Evolutionary conservation across 2,888 invertebrate species (phyloP).

Genomic region (Nomada lathburiana): DNA sequence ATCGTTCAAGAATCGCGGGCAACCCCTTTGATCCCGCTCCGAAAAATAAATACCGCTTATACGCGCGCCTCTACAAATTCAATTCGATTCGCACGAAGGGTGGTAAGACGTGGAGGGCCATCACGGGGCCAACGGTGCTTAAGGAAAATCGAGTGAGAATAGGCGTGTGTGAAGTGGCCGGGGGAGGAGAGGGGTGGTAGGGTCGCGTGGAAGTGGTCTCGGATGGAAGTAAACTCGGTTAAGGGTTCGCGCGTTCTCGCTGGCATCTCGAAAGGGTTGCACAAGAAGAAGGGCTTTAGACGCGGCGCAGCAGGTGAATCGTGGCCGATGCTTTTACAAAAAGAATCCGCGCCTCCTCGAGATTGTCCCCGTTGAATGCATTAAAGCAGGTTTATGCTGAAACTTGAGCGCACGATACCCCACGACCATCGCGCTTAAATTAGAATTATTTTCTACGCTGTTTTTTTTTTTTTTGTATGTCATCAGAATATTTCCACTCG

Average conservation of each 20-base stretch:
- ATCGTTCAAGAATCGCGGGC: not conserved
- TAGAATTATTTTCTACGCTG: not conserved
- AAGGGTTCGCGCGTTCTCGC: conserved; percentile 60
- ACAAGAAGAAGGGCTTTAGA: conserved; percentile 44
- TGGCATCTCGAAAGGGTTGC: conserved; percentile 54
- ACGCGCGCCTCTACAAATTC: conserved; percentile 49
- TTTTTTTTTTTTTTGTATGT: not conserved
- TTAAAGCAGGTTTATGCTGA: conserved; percentile 38
- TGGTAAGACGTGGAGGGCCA: conserved; percentile 54
- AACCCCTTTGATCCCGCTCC: not conserved
- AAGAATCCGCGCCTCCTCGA: conserved; percentile 49
- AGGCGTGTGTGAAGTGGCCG: conserved; percentile 53
- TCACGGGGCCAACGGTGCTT: conserved; percentile 61
- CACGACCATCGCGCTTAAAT: conserved; percentile 6
- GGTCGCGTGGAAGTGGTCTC: conserved; percentile 47
- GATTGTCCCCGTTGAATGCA: conserved; percentile 46
- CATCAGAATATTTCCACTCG: no score
- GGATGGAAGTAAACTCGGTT: conserved; percentile 70
- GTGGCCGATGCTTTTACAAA: conserved; percentile 34
- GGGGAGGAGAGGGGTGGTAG: conserved; percentile 14
- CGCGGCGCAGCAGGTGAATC: conserved; percentile 45
- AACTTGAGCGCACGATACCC: conserved; percentile 24
- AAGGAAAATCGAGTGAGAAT: conserved; percentile 69
- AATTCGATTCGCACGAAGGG: conserved; percentile 45
- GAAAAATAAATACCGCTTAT: conserved; percentile 42